Base-by-base conservation (phyloP, 1,140 invertebrate species). In the Drosophila ohnishii region DNA sequence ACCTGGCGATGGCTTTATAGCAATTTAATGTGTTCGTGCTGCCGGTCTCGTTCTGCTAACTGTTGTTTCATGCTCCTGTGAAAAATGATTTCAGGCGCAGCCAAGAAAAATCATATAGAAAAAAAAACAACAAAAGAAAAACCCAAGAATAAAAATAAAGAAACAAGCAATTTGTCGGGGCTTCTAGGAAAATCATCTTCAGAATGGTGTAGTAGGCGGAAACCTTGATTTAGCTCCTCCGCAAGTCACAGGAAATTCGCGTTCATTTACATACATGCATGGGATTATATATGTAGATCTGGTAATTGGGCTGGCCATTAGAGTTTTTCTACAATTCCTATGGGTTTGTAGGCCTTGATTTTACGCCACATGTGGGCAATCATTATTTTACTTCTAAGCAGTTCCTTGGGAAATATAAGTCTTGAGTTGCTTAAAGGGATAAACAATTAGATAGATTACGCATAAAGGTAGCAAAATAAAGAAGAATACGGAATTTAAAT, bases 21-120 rank as follows among this genome's bases (percentile, higher is more conserved):
- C 84, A 87, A 87, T 87, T 83, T 87, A 87, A 87, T 87, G 84
- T 65, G 78, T 64, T 66, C 47, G 55, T 44, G 74, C 60, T 65
- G 40, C 37, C 37, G 58, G 35, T 55, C 57, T 47, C 44, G 53
- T 61, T 61, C 44, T 40, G 16, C 11, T 47, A 70, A 70, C 37
- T 55, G 39, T 80, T 58, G 48, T 64, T 70, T 55, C 30, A 55
- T 56, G 63, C 65, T 65, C 51, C 40, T 69, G 71, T 87, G 83
- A 86, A 83, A 87, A 87, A 86, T 87, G 72, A 83, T 74, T 79
- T 76, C 44, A 28, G 66, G 32, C 66, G 37, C 16, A 34, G 50
- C 13, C 34, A 34, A 35, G 22, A 11, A 34, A 64, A 42, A 45
- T 14, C 13, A 53, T 53, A 22, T 14, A 50, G 34, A 66, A 63